These are phyloP conservation scores for Micrasema minimum DNA, from an alignment of 1,140 invertebrate genomes.

Conservation along the genomic window DNA sequence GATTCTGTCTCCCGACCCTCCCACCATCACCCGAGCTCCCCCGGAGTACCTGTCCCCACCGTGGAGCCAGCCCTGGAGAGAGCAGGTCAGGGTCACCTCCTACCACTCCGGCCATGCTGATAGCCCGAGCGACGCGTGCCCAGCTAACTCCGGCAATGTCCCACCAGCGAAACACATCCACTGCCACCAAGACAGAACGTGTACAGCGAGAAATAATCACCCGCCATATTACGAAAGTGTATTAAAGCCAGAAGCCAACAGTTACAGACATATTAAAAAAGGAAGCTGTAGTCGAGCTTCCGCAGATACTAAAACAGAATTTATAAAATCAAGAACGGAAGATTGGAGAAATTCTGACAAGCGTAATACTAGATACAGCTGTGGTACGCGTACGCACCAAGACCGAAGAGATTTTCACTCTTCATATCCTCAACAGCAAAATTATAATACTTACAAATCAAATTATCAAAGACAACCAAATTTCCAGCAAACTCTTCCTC, in stretches of 20 bases:
- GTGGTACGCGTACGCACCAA: too few species aligned
- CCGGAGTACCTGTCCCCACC: constrained; percentile 45
- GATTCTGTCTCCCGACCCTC: constrained; percentile 63
- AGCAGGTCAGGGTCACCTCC: constrained; percentile 20
- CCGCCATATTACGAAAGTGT: not conserved
- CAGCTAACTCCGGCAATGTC: not conserved
- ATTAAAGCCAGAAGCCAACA: not conserved
- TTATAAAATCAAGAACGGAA: constrained; percentile 14
- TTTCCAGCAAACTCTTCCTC: constrained; percentile 31
- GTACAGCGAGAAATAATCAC: constrained; percentile 1
- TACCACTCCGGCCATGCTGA: constrained; percentile 4
- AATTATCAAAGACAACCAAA: constrained; percentile 20
- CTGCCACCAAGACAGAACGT: constrained; percentile 27
- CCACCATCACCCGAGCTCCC: constrained; percentile 55
- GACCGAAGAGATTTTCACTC: too few species aligned
- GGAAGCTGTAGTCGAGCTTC: not conserved
- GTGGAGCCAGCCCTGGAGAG: constrained; percentile 44
- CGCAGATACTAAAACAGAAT: not conserved
- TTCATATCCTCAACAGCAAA: not conserved
- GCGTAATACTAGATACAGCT: not conserved
- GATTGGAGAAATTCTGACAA: constrained; percentile 8
- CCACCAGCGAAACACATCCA: constrained; percentile 2
- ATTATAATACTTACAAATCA: not conserved
- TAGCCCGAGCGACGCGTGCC: not conserved
- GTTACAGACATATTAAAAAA: not conserved